Evolutionary conservation across 23 tunicate species (phyloP).

Genomic region (Halocynthia aurantium): DNA sequence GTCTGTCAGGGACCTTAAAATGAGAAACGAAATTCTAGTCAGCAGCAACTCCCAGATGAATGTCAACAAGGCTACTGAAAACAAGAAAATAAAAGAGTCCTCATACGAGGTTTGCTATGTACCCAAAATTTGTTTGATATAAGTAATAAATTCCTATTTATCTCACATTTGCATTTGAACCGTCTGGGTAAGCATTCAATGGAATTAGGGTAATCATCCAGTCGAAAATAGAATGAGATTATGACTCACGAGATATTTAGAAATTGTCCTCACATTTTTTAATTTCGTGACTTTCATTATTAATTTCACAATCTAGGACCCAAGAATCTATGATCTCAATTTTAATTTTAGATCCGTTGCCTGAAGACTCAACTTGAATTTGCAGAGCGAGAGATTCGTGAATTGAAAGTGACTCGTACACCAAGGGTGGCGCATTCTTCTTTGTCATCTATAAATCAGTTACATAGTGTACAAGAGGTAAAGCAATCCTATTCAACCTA

Average conservation of each 20-base stretch:
- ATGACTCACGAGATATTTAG: too few species aligned
- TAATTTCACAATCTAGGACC: too few species aligned
- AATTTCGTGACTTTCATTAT: not conserved
- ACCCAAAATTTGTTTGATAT: too few species aligned
- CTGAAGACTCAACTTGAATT: conserved; percentile 7
- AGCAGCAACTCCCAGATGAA: conserved; percentile 3
- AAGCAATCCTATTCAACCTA: too few species aligned
- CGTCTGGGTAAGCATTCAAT: too few species aligned
- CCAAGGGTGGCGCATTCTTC: not conserved
- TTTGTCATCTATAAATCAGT: not conserved
- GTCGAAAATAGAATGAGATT: too few species aligned
- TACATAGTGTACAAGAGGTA: not conserved
- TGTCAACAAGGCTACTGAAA: conserved; percentile 1
- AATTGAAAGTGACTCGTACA: not conserved
- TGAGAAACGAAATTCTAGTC: not conserved
- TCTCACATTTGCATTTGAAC: too few species aligned
- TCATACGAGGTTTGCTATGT: not conserved
- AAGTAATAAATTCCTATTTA: too few species aligned
- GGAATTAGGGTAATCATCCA: too few species aligned
- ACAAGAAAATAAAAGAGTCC: not conserved
- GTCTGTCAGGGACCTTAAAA: not conserved
- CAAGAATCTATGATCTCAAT: not conserved
- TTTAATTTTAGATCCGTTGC: not conserved
- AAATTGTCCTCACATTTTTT: too few species aligned
- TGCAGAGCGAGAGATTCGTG: conserved; percentile 19